Evolutionary conservation across 2,113 vertebrate genomes (phyloP).

Genomic region (Antechinus flavipes): DNA sequence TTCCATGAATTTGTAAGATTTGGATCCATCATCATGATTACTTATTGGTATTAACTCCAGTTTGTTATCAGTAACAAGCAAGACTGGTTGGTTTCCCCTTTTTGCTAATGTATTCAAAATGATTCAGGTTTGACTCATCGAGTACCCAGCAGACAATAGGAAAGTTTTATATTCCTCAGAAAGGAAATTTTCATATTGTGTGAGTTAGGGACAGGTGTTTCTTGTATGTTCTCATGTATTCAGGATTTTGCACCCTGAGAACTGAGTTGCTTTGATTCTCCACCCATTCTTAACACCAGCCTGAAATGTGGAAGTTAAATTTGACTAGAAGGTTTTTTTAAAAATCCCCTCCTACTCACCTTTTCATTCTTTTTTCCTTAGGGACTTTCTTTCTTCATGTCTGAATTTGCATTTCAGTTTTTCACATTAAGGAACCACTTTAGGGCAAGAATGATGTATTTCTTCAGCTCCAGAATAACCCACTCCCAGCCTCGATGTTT

Average conservation of each 20-base stretch:
- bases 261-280: slow-evolving; percentile 26
- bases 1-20: slow-evolving; percentile 24
- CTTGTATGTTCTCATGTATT: background rate
- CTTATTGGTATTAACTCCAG: background rate
- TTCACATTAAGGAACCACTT: background rate
- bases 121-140: background rate
- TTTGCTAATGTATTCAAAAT: background rate
- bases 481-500: background rate
- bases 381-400: background rate
- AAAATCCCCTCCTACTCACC: background rate
- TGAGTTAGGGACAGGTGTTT: background rate
- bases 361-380: background rate
- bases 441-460: slow-evolving; percentile 2
- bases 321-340: slow-evolving; percentile 1
- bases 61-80: background rate
- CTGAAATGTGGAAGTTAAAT: background rate
- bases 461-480: background rate
- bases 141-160: background rate
- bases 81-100: background rate
- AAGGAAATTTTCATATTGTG: background rate
- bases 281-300: slow-evolving; percentile 17
- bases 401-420: background rate
- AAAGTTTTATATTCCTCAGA: background rate
- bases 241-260: background rate
- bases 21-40: slow-evolving; percentile 32